Evolutionary conservation across 2,113 vertebrate species (phyloP), one percentile per base, ranked within the genome.

Genomic region (Passer domesticus): DNA sequence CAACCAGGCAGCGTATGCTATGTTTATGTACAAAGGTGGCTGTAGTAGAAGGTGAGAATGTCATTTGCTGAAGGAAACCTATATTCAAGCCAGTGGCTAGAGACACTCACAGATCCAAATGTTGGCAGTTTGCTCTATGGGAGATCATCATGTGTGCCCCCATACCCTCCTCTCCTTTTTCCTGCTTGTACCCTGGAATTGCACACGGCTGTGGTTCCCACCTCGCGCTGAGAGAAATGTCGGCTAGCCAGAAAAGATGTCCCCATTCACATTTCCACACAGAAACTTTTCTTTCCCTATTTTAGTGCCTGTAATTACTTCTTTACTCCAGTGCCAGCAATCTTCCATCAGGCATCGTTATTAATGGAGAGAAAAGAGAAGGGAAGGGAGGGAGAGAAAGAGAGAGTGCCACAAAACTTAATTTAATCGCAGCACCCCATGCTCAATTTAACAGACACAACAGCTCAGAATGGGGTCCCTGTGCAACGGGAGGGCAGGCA

Each of bases 371-470:
- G 88, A 90, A 92, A 91, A 89, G 74, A 82, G 95, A 79, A 79
- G 87, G 68, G 50, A 49, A 87, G 81, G 94, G 88, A 82, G 76
- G 68, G 83, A 55, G 91, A 84, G 87, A 90, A 60, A 87, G 92
- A 77, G 83, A 70, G 84, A 91, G 96, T 62, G 74, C 96, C 95
- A 97, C 97, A 97, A 97, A 98, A 98, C 95, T 98, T 98, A 97
- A 97, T 98, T 98, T 97, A 98, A 98, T 98, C 97, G 90, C 95
- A 96, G 97, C 89, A 96, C 95, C 97, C 95, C 96, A 98, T 97
- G 98, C 98, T 98, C 98, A 98, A 98, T 98, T 98, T 97, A 98
- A 97, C 98, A 98, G 97, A 97, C 98, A 98, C 97, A 98, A 98
- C 98, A 96, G 97, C 98, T 98, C 98, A 79, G 97, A 97, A 98